Base-by-base conservation (phyloP, 2,888 invertebrate genomes). In the Plutella xylostella region DNA sequence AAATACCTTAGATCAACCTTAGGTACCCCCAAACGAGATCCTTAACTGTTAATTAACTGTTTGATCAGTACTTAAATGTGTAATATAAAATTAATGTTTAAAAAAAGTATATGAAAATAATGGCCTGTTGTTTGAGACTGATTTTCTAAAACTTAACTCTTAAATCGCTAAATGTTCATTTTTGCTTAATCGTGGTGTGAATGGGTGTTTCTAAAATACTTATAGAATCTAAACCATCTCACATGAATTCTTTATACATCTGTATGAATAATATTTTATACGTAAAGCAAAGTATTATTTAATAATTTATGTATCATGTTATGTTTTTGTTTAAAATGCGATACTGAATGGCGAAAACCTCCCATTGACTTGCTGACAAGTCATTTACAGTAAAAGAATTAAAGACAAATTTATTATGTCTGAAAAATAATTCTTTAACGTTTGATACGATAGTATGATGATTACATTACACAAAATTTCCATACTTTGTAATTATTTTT, bases 121-220 rank as follows among this genome's bases (percentile, higher is more conserved):
- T 69, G 82, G 82, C 82, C 82, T 82, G 82, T 78, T 75, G 69
- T 65, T 77, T 75, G 79, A 82, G 82, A 82, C 82, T 82, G 82
- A 82, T 82, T 79, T 80, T 80, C 72, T 87, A 69, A 73, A 70
- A 65, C 64, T 68, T 72, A 60, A 70, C 67, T 74, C 72, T 74
- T 68, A 69, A 68, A 65, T 52, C 56, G 49, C 54, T 54, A 61
- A 63, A 60, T 21, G 51, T 62, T 65, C 51, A 51, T 65, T 61
- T 61, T 58, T 49, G 55, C 60, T 62, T 52, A 54, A 57, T 55
- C 51, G 19, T 41, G 7, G 55, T 58, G 60, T 46, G 48, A 40
- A 45, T 45, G 34, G 40, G 9, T 51, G 18, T 30, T 19, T 25
- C 33, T 44, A 38, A 11, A 47, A 30, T 18, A 20, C 21, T 39